Evolutionary conservation across 2,888 invertebrate species (phyloP), one percentile per base, ranked within the genome.

Genomic region (Cyclophora albipunctata): DNA sequence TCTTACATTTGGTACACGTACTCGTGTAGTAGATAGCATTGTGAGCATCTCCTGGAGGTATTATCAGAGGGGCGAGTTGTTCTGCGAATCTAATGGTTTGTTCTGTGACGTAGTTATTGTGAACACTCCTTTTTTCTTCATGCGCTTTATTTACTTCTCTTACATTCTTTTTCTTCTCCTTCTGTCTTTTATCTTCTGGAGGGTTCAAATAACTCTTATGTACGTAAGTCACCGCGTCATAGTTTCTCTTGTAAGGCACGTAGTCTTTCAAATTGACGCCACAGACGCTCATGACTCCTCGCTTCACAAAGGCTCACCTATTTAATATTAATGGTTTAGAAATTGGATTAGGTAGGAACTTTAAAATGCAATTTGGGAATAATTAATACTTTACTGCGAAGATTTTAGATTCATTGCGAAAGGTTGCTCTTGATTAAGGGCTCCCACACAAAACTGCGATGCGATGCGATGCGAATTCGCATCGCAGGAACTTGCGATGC

Each of bases 1-100:
- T 72, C 49, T 60, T 76, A 6, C 61, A 61, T 51, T 68, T 76
- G 49, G 73, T 78, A 2, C 70, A 57, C 37, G 81, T 82, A 3
- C 87, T 65, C 0, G 79, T 83, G 48, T 84, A 86, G 58, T 70
- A 77, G 3, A 78, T 68, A 2, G 80, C 76, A 0, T 68, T 62
- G 42, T 60, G 58, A 3, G 71, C 66, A 35, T 71, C 69, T 42
- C 59, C 69, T 2, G 76, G 73, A 33, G 87, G 84, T 53, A 88
- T 78, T 2, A 75, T 68, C 54, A 81, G 51, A 4, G 87, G 87
- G 0, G 76, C 75, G 4, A 85, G 60, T 45, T 77, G 69, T 69
- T 82, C 81, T 7, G 84, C 81, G 55, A 86, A 83, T 54, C 64
- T 64, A 43, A 84, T 76, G 2, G 85, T 84, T 45, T 84, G 79